These are phyloP conservation scores for Distichodus sexfasciatus DNA, from an alignment of 2,797 vertebrate species.

Conservation along the genomic window DNA sequence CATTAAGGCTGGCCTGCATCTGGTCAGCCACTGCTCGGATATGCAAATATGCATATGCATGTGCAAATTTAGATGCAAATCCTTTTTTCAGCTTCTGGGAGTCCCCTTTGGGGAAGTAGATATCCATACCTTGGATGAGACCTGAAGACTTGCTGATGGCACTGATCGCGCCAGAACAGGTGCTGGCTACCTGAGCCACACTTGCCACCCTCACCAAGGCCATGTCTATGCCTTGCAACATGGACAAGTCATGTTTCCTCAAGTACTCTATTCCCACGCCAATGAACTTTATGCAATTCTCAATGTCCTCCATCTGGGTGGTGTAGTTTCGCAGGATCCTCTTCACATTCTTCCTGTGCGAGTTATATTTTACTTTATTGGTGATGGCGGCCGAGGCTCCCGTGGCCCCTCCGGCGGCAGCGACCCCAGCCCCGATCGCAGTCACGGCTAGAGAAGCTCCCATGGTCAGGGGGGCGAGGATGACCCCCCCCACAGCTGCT, in stretches of 20 bases:
- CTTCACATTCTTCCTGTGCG: slow-evolving; percentile 43
- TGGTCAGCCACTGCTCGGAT: neutral
- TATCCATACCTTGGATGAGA: slow-evolving; percentile 42
- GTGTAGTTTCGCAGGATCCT: slow-evolving; percentile 3
- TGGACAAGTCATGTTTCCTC: neutral
- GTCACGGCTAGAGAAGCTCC: slow-evolving; percentile 47
- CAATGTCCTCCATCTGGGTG: neutral
- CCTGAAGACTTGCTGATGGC: slow-evolving; percentile 11
- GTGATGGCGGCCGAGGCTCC: slow-evolving; percentile 56
- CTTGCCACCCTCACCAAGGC: neutral
- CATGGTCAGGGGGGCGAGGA: slow-evolving; percentile 48
- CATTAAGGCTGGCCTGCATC: neutral
- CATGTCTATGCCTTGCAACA: neutral
- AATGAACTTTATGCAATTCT: slow-evolving; percentile 13
- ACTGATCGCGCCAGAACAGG: neutral
- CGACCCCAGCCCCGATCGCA: slow-evolving; percentile 44
- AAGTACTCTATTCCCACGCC: slow-evolving; percentile 27
- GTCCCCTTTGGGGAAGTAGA: slow-evolving; percentile 38
- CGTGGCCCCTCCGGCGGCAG: slow-evolving; percentile 52
- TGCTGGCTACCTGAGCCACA: neutral
- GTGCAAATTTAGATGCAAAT: slow-evolving; percentile 24
- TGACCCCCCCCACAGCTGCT: slow-evolving; percentile 50
- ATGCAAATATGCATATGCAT: too few relatives aligned
- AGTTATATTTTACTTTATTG: slow-evolving; percentile 25
- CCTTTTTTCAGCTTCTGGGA: slow-evolving; percentile 46